Base-by-base conservation (phyloP, 2,888 invertebrate genomes). In the Epinotia demarniana region DNA sequence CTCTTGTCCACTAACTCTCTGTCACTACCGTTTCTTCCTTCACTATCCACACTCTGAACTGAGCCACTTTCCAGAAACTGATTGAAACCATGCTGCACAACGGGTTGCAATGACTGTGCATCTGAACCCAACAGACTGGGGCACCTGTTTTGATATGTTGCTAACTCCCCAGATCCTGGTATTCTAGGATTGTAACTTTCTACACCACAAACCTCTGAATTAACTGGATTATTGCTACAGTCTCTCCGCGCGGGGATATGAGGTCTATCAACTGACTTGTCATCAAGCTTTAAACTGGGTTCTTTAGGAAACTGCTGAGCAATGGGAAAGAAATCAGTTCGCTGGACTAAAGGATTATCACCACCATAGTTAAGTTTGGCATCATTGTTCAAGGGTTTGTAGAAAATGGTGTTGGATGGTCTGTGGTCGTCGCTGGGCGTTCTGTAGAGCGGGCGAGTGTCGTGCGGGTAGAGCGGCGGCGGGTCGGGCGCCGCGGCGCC, bases 1-100 rank as follows among this genome's bases (percentile, higher is more conserved):
- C 89, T 90, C 80, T 92, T 93, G 64, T 88, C 89, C 77, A 89
- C 86, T 61, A 90, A 83, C 79, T 92, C 92, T 84, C 88, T 88
- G 73, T 93, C 92, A 89, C 87, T 83, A 80, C 86, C 86, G 82
- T 87, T 89, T 79, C 86, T 86, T 83, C 84, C 83, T 78, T 90
- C 91, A 85, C 82, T 80, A 72, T 80, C 81, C 80, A 81, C 86
- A 86, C 88, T 88, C 77, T 88, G 88, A 80, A 90, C 86, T 73
- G 86, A 84, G 81, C 88, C 82, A 88, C 89, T 90, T 80, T 92
- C 91, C 87, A 86, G 87, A 77, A 85, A 89, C 78, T 91, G 91
- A 83, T 89, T 90, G 78, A 87, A 90, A 77, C 85, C 86, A 57
- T 88, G 89, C 79, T 83, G 85, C 61, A 89, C 80, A 78, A 88